phyloP scores from a whole-genome alignment of 1,140 invertebrate genomes.

The Hypothenemus hampei region DNA sequence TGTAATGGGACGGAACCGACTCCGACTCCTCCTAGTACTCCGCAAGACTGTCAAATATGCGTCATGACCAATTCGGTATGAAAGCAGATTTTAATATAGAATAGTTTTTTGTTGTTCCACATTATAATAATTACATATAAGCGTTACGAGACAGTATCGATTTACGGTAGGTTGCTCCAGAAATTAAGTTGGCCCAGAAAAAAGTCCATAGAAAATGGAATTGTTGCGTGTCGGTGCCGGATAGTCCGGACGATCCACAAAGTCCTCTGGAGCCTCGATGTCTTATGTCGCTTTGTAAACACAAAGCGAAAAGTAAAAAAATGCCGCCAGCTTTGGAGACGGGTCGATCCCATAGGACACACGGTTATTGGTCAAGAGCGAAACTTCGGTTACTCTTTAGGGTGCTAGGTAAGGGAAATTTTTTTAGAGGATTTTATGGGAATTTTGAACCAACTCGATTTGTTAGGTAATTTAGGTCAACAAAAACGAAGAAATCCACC shows the following conservation, averaged over 20 bases:
- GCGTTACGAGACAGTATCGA: neutral
- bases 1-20: conserved; percentile 37
- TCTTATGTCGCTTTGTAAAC: conserved; percentile 41
- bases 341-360: conserved; percentile 36
- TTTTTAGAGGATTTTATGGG: too few relatives aligned
- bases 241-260: conserved; percentile 50
- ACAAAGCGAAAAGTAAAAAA: conserved; percentile 39
- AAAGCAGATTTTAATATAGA: neutral
- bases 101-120: neutral
- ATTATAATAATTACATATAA: neutral
- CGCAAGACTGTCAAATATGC: conserved; percentile 45
- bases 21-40: conserved; percentile 43
- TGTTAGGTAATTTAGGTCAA: conserved; percentile 35
- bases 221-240: conserved; percentile 51
- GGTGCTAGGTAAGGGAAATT: conserved; percentile 35
- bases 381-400: conserved; percentile 44
- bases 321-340: conserved; percentile 30
- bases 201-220: conserved; percentile 49
- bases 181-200: conserved; percentile 28
- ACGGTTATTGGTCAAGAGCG: conserved; percentile 45
- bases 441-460: conserved; percentile 1
- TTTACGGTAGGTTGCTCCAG: conserved; percentile 21
- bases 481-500: conserved; percentile 28
- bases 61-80: conserved; percentile 35
- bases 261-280: conserved; percentile 39